Evolutionary conservation across 1,140 invertebrate genomes (phyloP), one percentile per base, ranked within the genome.

Genomic region (Bombus confusus): DNA sequence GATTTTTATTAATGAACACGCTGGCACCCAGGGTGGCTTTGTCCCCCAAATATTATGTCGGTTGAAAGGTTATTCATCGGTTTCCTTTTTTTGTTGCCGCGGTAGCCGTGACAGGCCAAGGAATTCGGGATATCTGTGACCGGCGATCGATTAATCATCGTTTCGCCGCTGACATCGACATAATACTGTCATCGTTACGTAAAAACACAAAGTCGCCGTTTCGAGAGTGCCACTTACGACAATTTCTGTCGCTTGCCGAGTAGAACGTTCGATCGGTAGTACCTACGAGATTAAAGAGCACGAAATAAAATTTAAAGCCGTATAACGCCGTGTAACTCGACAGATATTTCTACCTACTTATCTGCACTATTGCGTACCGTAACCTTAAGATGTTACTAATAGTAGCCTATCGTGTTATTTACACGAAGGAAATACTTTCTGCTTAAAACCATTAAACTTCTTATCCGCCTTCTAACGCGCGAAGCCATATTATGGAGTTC

Each of bases 1-100:
- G 92, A 93, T 93, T 93, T 93, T 94, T 94, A 94, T 94, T 94
- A 93, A 94, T 94, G 93, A 86, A 78, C 73, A 34, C 37, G 18
- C 22, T 9, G 25, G 66, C 52, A 34, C 59, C 31, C 66, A 4
- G 64, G 79, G 75, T 22, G 41, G 66, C 81, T 76, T 76, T 69
- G 80, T 71, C 81, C 86, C 57, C 82, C n/a, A 74, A 64, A 80
- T 86, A 86, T 86, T 91, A 85, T 85, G 76, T 52, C 47, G 47
- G 86, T 69, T 62, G 59, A 47, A 66, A 77, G 41, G 64, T 82
- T 78, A 82, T 90, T 86, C 88, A 62, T 77, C 75, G 75, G 39
- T 66, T 31, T 41, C 28, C 62, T 87, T 68, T 84, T 83, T 72
- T 85, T 39, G 25, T 85, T 62, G 75, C 72, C 57, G 75, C 68